Evolutionary conservation across 2,888 invertebrate species (phyloP).

Genomic region (Heterodera filipjevi): DNA sequence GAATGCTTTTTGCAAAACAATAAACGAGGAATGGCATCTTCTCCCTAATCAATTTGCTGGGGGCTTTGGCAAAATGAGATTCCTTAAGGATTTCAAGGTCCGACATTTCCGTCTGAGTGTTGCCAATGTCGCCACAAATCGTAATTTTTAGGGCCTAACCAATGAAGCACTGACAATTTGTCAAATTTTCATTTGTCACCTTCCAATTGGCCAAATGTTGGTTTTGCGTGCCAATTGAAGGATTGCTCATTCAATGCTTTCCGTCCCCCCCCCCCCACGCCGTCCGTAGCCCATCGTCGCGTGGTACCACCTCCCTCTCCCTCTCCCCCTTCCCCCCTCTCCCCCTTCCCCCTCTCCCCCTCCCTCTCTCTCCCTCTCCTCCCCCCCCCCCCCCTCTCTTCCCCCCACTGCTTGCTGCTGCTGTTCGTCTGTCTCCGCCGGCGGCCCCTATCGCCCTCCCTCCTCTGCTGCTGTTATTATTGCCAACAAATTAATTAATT

Average conservation of each 20-base stretch:
- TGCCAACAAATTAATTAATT: slow-evolving; percentile 7
- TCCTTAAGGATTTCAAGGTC: neutral
- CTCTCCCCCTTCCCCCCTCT: too few species aligned
- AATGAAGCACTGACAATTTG: neutral
- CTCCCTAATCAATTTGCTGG: neutral
- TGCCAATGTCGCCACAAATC: too few species aligned
- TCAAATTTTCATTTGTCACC: neutral
- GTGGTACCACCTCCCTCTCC: slow-evolving; percentile 1
- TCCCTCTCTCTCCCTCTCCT: neutral
- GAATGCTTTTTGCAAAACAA: neutral
- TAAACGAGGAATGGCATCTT: neutral
- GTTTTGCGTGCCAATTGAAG: slow-evolving; percentile 6
- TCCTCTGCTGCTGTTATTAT: neutral
- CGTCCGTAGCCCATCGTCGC: neutral
- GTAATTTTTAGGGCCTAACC: neutral
- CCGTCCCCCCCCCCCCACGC: neutral
- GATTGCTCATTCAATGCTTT: too few species aligned
- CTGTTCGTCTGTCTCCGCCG: neutral
- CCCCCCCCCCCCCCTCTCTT: neutral
- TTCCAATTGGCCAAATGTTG: neutral
- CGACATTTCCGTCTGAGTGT: too few species aligned
- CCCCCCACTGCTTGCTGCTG: neutral
- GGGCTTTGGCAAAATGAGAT: neutral
- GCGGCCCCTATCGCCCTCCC: neutral
- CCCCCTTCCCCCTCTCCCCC: neutral